Evolutionary conservation across 2,888 invertebrate species (phyloP), one percentile per base, ranked within the genome.

Genomic region (Lagria hirta): DNA sequence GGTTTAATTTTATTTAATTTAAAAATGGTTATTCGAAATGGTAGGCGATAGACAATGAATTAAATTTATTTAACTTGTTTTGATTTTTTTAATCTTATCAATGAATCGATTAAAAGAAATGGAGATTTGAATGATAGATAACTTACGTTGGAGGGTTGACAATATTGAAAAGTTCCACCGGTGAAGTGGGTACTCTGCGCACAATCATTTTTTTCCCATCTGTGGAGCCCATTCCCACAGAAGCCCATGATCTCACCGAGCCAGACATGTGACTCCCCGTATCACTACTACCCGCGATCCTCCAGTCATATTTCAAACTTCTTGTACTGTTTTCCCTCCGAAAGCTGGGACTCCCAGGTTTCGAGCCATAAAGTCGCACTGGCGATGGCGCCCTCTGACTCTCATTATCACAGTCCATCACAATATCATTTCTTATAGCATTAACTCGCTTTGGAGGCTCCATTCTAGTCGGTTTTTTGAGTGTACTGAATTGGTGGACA

Each of bases 141-240:
- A 84, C 86, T 81, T 77, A 88, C 81, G 85, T 85, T 65, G 86
- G 84, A 66, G 88, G 87, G 75, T 86, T 85, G 55, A 88, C 86
- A 73, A 90, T 83, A 75, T 86, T 89, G 68, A 90, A 85, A 57
- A 91, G 77, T 74, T 90, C 90, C 55, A 85, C 84, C 43, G 90
- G 89, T 55, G 90, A 88, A 35, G 87, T 88, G 42, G 90, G 90
- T 57, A 90, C 88, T 64, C 87, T 78, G 61, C 86, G 76, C 60
- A 90, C 87, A 60, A 88, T 88, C 78, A 91, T 80, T 74, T 86
- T 87, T 59, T 85, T 81, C 28, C 91, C 91, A 72, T 91, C 90
- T 23, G 90, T 90, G 50, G 89, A 90, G 17, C 91, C 91, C 82
- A 91, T 85, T 33, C 89, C 89, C 57, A 90, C 88, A 33, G 89